Percentiles rank a stretch among this genome's conserved stretches.
phyloP scores from a whole-genome alignment of 1,140 invertebrate species.

The Trichonephila inaurata region DNA sequence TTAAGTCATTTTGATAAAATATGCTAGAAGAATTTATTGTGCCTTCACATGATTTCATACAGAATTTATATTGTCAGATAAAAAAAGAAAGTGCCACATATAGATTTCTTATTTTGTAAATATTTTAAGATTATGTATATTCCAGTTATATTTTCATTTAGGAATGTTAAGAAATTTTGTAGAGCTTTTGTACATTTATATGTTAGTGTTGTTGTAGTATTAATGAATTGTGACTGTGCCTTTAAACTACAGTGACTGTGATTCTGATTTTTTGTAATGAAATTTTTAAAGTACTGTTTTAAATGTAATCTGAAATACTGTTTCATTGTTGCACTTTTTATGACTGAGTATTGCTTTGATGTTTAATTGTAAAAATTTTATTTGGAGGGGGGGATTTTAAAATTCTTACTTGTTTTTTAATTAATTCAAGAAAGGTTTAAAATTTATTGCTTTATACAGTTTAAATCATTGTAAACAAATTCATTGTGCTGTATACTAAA shows the following conservation, averaged over 20 bases:
- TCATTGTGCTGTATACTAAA: no score
- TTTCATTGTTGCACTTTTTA: no score
- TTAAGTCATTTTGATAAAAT: background rate
- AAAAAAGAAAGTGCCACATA: conserved; percentile 25
- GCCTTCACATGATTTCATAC: background rate
- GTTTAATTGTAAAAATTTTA: no score
- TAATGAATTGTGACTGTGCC: background rate
- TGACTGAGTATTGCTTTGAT: no score
- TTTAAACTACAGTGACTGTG: background rate
- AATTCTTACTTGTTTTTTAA: no score
- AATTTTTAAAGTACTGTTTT: background rate
- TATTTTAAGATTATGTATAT: conserved; percentile 23
- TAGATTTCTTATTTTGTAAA: conserved; percentile 20
- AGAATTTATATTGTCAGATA: background rate
- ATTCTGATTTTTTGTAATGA: background rate
- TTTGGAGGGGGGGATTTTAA: no score
- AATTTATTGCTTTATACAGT: no score
- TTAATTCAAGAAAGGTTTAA: no score
- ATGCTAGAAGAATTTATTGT: background rate
- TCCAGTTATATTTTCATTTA: background rate
- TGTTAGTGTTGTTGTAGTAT: background rate
- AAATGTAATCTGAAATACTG: background rate
- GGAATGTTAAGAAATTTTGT: conserved; percentile 1
- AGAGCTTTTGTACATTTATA: conserved; percentile 30
- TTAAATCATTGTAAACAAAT: no score